Evolutionary conservation across 2,113 vertebrate species (phyloP).

Genomic region (human (Homo sapiens)): GRCh38 chrX:89193501-89194000

Average conservation of each 20-base stretch:
- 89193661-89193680: not conserved
- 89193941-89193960: not conserved
- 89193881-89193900: not conserved
- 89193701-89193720: not conserved
- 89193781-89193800: not conserved
- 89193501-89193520: not conserved
- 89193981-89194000: not conserved
- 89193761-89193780: not conserved
- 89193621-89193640: not conserved
- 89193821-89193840: not conserved
- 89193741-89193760: not conserved
- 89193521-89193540: not conserved
- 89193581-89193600: not conserved
- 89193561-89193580: not conserved
- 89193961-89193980: not conserved
- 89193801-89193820: not conserved
- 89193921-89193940: not conserved
- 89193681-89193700: not conserved
- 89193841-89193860: not conserved
- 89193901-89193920: not conserved
- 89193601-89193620: not conserved
- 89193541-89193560: not conserved
- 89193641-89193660: not conserved
- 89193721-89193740: not conserved
- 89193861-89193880: not conserved